These are phyloP conservation scores for Malurus elegans DNA, from an alignment of 2,113 vertebrate genomes.

Conservation along the genomic window DNA sequence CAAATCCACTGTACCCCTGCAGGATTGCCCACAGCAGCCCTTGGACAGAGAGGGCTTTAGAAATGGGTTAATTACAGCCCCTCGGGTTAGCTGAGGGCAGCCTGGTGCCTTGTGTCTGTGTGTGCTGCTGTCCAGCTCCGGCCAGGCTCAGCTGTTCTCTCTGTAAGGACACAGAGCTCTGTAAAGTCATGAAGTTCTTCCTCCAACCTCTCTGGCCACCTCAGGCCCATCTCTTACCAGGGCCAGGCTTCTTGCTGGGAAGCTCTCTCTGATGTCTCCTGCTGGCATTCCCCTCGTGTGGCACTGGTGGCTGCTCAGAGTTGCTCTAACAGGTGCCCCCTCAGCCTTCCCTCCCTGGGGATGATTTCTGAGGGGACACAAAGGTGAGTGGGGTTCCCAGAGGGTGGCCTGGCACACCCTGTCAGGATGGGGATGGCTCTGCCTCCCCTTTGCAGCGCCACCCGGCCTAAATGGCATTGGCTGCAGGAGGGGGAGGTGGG, in stretches of 20 bases:
- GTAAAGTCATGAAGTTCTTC: background rate
- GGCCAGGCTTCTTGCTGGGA: background rate
- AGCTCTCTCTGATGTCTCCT: background rate
- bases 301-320: background rate
- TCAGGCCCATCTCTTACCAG: background rate
- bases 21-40: rapidly evolving
- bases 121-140: background rate
- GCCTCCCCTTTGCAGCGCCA: background rate
- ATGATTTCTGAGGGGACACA: background rate
- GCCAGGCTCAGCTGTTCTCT: background rate
- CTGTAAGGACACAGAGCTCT: background rate
- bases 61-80: background rate
- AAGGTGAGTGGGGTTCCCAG: background rate
- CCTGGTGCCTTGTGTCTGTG: rapidly evolving
- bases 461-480: background rate
- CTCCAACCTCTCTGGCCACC: background rate
- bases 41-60: background rate
- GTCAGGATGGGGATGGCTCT: background rate
- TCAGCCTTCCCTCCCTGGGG: rapidly evolving
- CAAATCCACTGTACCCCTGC: rapidly evolving
- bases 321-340: background rate
- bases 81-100: background rate
- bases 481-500: background rate
- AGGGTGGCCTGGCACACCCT: rapidly evolving
- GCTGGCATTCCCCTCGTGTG: rapidly evolving